A percentile compares a stretch with the other conserved stretches of the same genome.
phyloP scores from a whole-genome alignment of 2,797 vertebrate species.

The Pipistrellus pipistrellus region DNA sequence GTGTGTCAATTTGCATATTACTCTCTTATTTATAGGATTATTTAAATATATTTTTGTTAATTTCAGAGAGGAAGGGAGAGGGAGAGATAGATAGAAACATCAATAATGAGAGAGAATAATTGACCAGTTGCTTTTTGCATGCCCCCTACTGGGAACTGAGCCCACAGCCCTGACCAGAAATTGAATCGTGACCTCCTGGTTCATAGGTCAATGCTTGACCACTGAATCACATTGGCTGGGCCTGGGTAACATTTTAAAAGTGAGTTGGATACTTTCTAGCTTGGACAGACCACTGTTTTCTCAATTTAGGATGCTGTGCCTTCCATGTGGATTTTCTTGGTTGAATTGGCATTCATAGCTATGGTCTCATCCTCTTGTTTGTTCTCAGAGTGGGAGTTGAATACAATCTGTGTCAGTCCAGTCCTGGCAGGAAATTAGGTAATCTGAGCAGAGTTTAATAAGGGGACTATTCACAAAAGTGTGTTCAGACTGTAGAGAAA shows the following conservation, averaged over 20 bases:
- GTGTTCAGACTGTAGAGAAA: constrained; percentile 27
- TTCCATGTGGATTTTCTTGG: not conserved
- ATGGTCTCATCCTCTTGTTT: not conserved
- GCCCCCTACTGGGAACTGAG: too few relatives aligned
- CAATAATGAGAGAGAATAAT: too few relatives aligned
- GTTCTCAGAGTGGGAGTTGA: not conserved
- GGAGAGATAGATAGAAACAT: too few relatives aligned
- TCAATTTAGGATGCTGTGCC: not conserved
- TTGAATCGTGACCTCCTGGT: too few relatives aligned
- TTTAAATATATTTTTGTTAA: too few relatives aligned
- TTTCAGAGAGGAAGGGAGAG: too few relatives aligned
- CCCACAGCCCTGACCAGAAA: too few relatives aligned
- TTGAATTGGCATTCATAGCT: not conserved
- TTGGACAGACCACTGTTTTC: not conserved
- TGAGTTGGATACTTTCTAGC: not conserved
- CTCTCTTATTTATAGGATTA: too few relatives aligned
- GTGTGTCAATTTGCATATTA: too few relatives aligned
- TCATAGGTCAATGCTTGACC: too few relatives aligned
- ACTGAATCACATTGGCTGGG: too few relatives aligned
- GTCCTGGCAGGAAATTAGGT: not conserved
- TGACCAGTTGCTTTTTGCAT: too few relatives aligned
- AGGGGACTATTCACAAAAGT: not conserved
- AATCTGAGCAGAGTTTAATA: not conserved
- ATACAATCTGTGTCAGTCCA: not conserved
- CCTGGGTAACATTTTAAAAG: not conserved